Evolutionary conservation across 2,797 vertebrate species (phyloP), one percentile per base, ranked within the genome.

Genomic region (Acipenser transmontanus): DNA sequence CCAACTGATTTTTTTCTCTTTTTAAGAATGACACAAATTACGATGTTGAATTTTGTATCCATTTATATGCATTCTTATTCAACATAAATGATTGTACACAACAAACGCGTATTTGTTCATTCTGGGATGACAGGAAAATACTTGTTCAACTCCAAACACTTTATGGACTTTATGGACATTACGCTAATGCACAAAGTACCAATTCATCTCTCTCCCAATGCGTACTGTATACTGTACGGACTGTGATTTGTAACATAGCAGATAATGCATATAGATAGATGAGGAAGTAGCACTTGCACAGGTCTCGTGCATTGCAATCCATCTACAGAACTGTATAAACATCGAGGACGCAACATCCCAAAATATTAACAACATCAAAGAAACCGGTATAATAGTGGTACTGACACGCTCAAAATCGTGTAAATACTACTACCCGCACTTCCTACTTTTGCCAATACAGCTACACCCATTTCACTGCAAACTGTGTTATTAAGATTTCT

Each of bases 391-490:
- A 56, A 51, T 17, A 8, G 11, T 49, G n/a, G 59, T 54, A 51
- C 52, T 62, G 69, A 60, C 65, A 66, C 13, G 34, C n/a, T 50
- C 56, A 61, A 74, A 79, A 74, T 77, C 74, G 73, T 80, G 77
- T 83, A 78, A 20, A 69, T 72, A 68, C 74, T n/a, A n/a, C n/a
- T 70, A 64, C 78, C 80, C 85, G 83, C 85, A 91, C 92, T 94
- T 94, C 91, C 93, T 92, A 91, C 87, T 92, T 81, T 88, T 72
- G 74, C 79, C 75, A 85, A 81, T 86, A 84, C 73, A 77, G 70
- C 77, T 78, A 88, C 89, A 91, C 89, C 88, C 87, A 80, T 84
- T 80, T 80, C 77, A 79, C 73, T 74, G 64, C 62, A 68, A 68
- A 65, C 75, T 74, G 72, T 73, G 75, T 76, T 67, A 69, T 69